phyloP scores from a whole-genome alignment of 2,113 vertebrate species.

The Daboia siamensis region DNA sequence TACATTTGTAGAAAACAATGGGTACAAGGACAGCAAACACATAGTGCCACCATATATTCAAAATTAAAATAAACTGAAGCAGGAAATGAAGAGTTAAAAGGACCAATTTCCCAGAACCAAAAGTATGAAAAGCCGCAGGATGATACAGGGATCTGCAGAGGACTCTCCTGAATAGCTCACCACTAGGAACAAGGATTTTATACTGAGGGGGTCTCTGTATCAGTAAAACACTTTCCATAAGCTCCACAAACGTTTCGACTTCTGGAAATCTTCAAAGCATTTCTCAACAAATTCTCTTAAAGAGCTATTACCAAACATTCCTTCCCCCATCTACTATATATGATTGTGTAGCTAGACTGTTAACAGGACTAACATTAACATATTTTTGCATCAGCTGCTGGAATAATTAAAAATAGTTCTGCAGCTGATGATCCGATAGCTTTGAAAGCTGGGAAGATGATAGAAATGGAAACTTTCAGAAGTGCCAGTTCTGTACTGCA shows the following conservation, averaged over 20 bases:
- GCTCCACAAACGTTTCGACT: not conserved
- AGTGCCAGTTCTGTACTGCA: not conserved
- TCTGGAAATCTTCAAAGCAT: not conserved
- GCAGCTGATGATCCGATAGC: not conserved
- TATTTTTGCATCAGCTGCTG: not conserved
- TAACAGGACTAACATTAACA: not conserved
- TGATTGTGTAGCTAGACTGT: not conserved
- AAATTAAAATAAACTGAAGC: not conserved
- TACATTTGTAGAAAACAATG: conserved; percentile 1
- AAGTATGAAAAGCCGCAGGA: conserved; percentile 17
- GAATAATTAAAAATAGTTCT: not conserved
- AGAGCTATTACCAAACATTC: not conserved
- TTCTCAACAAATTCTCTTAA: not conserved
- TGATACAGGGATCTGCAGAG: not conserved
- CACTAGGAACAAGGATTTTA: not conserved
- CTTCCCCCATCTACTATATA: not conserved
- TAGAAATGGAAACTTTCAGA: not conserved
- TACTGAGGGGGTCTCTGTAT: not conserved
- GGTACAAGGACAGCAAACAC: not conserved
- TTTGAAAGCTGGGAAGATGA: not conserved
- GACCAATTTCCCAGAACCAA: conserved; percentile 28
- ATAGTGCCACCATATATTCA: not conserved
- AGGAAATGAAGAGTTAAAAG: conserved; percentile 23
- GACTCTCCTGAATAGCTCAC: conserved; percentile 68
- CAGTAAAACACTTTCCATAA: not conserved